phyloP scores from a whole-genome alignment of 1,140 invertebrate species.

The Lamellibrachia luymesi region DNA sequence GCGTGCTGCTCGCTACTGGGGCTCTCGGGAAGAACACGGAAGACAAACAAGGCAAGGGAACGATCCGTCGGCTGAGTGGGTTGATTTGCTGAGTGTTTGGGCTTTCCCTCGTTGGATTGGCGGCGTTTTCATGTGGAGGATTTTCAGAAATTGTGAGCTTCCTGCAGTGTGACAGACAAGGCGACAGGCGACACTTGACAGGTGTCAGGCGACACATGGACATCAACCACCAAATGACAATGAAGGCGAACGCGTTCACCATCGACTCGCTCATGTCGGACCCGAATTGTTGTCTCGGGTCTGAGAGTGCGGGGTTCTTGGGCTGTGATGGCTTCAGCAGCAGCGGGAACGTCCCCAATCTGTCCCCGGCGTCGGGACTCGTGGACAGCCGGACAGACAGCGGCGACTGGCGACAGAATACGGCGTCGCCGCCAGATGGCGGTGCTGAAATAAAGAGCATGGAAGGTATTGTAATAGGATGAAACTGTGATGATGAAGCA shows the following conservation, averaged over 20 bases:
- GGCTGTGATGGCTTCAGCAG: neutral
- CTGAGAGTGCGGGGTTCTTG: neutral
- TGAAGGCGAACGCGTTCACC: neutral
- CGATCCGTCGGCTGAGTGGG: neutral
- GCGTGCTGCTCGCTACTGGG: neutral
- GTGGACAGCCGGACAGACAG: neutral
- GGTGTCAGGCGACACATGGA: neutral
- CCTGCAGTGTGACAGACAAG: neutral
- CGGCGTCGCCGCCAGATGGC: neutral
- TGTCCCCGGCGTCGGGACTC: neutral
- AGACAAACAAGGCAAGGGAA: neutral
- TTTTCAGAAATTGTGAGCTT: neutral
- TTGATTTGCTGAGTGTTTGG: neutral
- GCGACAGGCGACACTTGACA: neutral
- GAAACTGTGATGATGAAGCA: neutral
- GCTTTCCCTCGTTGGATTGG: neutral
- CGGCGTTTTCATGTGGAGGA: neutral
- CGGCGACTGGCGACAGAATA: neutral
- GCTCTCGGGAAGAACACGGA: neutral
- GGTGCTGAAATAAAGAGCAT: neutral
- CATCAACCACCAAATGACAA: neutral
- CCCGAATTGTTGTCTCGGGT: neutral
- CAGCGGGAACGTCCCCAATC: neutral
- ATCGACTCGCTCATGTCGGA: neutral
- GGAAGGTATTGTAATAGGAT: neutral